These are phyloP conservation scores for Ophraella communa DNA, from an alignment of 2,888 invertebrate species.

Conservation along the genomic window DNA sequence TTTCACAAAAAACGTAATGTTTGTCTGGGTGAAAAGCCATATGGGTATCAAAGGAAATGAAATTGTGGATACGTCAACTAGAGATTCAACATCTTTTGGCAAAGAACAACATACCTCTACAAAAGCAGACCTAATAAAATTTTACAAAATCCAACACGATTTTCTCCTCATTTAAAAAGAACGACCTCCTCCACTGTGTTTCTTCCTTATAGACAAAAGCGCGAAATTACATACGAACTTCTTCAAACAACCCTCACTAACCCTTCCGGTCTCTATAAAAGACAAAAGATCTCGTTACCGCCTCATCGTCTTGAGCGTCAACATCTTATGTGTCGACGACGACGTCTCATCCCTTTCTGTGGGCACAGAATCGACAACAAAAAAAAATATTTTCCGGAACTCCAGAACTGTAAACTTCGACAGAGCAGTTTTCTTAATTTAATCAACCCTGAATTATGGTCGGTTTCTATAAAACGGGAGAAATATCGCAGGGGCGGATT, in stretches of 20 bases:
- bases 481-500: conserved; percentile 7
- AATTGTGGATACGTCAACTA: no score
- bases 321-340: neutral
- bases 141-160: no score
- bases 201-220: neutral
- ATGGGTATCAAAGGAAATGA: no score
- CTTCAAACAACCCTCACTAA: conserved; percentile 6
- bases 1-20: no score
- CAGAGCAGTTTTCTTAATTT: conserved; percentile 53
- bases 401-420: conserved; percentile 36
- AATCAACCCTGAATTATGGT: conserved; percentile 50
- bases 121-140: no score
- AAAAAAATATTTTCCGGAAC: conserved; percentile 51
- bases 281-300: conserved; percentile 55
- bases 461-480: conserved; percentile 29
- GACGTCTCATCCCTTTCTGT: neutral
- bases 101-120: no score
- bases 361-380: conserved; percentile 40
- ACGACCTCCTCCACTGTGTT: neutral
- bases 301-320: neutral
- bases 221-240: neutral
- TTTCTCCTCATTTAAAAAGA: no score
- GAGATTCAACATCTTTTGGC: no score
- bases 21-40: no score
- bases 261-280: conserved; percentile 54